Base-by-base conservation (phyloP, 2,888 invertebrate genomes). In the Gastrophysa polygoni region DNA sequence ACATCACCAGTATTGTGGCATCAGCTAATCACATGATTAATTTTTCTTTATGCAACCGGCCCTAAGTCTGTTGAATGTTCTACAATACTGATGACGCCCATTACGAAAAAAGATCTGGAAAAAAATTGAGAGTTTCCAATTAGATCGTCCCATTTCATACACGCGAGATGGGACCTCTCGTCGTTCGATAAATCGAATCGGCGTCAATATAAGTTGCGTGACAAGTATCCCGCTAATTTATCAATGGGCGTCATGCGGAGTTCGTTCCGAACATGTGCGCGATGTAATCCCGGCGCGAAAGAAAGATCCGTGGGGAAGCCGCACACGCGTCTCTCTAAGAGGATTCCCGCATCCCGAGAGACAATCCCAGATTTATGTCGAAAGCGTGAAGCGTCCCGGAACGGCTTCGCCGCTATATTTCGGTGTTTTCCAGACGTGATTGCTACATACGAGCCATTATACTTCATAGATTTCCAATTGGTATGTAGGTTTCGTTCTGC, bases 281-380 rank as follows among this genome's bases (percentile, higher is more conserved):
- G 73, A 57, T 68, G 70, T 71, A 74, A 74, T 72, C 77, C 73
- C 70, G 51, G 57, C 68, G 74, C 74, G 73, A 74, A 74, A 74
- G 72, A 72, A 75, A 76, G 72, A 77, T 75, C 75, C 76, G 72
- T 73, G 70, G 74, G 74, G 75, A 75, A 74, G 71, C 72, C 73
- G 69, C 73, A 73, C 75, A 77, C 76, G 74, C 75, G 75, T 72
- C 71, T 70, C 73, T 69, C 76, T 79, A 79, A 79, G 78, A 79
- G 78, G 78, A 79, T 79, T 79, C 76, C 66, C 69, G 68, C 71
- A 74, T 75, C 76, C 75, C 77, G 60, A 61, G 76, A 68, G 77
- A 75, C 70, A 70, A 73, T 71, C 73, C 74, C 73, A 79, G 80
- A 80, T 80, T 80, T 80, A 80, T 80, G 78, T 79, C 79, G 75